phyloP scores from a whole-genome alignment of 2,113 vertebrate species.

The Eulemur rufifrons region DNA sequence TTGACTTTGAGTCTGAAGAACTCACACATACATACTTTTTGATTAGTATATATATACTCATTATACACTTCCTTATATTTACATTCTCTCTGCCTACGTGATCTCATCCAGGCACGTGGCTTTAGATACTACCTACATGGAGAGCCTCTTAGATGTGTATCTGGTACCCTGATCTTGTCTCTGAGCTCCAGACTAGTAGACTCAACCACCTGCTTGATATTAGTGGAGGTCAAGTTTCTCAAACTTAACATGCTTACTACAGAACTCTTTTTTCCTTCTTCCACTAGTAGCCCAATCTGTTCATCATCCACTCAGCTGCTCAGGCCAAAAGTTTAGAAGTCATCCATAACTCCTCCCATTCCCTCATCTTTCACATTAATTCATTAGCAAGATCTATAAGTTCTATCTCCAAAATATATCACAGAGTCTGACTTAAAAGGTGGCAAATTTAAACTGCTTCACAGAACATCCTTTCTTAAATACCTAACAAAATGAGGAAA shows the following conservation, averaged over 20 bases:
- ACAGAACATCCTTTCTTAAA: neutral
- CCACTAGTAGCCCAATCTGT: neutral
- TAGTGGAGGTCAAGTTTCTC: conserved; percentile 6
- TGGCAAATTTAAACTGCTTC: neutral
- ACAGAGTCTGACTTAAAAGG: neutral
- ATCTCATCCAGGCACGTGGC: neutral
- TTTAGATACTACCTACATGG: neutral
- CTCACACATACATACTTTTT: neutral
- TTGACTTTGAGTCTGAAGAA: neutral
- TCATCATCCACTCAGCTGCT: neutral
- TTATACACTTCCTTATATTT: neutral
- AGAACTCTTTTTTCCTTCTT: neutral
- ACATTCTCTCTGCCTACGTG: neutral
- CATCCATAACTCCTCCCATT: neutral
- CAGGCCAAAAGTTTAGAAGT: neutral
- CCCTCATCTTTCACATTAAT: conserved; percentile 4
- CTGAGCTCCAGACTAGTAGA: neutral
- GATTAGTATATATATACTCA: neutral
- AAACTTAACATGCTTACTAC: neutral
- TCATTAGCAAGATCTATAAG: neutral
- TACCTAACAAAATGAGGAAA: neutral
- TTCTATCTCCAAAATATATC: neutral
- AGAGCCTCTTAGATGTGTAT: neutral
- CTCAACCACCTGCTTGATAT: neutral
- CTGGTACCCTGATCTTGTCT: neutral